Evolutionary conservation across 2,113 vertebrate species (phyloP).

Genomic region (Caracal caracal): DNA sequence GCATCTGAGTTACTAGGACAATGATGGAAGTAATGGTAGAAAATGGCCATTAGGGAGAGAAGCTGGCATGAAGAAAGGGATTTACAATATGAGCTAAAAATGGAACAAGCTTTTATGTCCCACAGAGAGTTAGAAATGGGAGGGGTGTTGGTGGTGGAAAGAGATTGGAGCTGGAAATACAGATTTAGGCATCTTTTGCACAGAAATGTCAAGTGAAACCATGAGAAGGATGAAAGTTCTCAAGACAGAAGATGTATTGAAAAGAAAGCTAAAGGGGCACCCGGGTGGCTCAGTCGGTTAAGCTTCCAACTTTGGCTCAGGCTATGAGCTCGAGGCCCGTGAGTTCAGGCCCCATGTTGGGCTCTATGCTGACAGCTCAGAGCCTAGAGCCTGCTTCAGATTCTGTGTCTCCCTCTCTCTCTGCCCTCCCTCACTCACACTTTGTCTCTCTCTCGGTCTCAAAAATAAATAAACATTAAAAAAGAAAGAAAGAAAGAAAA

Average conservation of each 20-base stretch:
- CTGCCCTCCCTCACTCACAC: too few relatives aligned
- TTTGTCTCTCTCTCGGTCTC: too few relatives aligned
- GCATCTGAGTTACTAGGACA: constrained; percentile 11
- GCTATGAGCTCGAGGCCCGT: too few relatives aligned
- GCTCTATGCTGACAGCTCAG: too few relatives aligned
- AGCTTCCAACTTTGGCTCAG: too few relatives aligned
- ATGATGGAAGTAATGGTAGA: neutral
- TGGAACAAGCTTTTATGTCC: neutral
- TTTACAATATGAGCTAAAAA: neutral
- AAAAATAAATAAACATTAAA: too few relatives aligned
- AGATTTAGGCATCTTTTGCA: constrained; percentile 1
- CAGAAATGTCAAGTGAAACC: neutral
- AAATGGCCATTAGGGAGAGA: neutral
- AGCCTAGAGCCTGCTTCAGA: too few relatives aligned
- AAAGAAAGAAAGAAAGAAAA: too few relatives aligned
- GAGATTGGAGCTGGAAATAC: neutral
- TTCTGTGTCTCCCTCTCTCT: too few relatives aligned
- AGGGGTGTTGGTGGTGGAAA: neutral
- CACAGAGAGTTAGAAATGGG: neutral
- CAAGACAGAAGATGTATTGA: neutral
- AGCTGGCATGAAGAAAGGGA: neutral
- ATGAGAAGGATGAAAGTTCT: neutral
- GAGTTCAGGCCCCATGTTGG: too few relatives aligned
- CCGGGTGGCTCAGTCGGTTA: too few relatives aligned
- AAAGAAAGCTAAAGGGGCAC: neutral